Base-by-base conservation (phyloP, 2,888 invertebrate species). In the Lagria hirta region DNA sequence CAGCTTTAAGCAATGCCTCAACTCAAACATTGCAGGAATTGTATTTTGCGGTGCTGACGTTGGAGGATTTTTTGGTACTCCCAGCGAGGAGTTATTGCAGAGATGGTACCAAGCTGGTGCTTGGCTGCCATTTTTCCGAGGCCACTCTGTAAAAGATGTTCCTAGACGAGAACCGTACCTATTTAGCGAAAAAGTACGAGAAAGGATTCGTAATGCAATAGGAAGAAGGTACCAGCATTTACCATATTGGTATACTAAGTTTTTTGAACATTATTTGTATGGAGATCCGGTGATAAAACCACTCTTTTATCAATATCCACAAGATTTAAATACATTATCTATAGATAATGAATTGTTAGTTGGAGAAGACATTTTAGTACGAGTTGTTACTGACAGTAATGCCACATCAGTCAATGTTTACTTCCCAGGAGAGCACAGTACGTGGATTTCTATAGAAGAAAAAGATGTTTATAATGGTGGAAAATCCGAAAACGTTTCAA, bases 121-220 rank as follows among this genome's bases (percentile, higher is more conserved):
- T 0, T 97, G 87, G 80, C 83, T 94, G 54, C 90, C 97, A 8
- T 98, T 98, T 77, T 91, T 89, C 80, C 81, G 98, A 52, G 88
- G 88, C 1, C 98, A 99, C 72, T 88, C 98, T 0, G 95, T 96
- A 71, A 84, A 93, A 50, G 95, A 95, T 67, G 91, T 94, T 0
- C 88, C 88, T 63, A 83, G 97, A 0, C 81, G 98, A 18, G 98
- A 99, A 72, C 98, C 98, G 0, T 99, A 95, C 89, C 77, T 95
- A 2, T 94, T 83, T 69, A 81, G 84, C 17, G 79, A 87, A 1
- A 73, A 81, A 46, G 84, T 85, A 0, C 80, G 81, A 3, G 73
- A 75, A 1, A 73, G 84, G 0, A 80, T 93, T 8, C 73, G 89
- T 0, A 37, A 34, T 36, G 84, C 88, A 0, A 70, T 86, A 20